These are phyloP conservation scores for Gymnobelideus leadbeateri DNA, from an alignment of 2,113 vertebrate species.

Conservation along the genomic window DNA sequence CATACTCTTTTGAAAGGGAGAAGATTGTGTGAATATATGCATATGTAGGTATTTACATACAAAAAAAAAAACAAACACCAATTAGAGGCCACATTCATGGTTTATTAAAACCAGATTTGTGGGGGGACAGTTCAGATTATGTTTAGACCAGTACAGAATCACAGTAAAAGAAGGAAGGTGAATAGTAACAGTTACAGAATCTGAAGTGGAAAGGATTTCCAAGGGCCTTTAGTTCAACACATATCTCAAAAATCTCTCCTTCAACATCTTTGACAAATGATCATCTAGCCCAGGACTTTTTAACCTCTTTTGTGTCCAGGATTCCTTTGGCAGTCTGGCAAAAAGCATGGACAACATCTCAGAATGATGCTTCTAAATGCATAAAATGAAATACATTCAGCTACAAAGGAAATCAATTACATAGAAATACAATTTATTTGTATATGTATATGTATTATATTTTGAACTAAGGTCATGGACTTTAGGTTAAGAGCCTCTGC, in stretches of 20 bases:
- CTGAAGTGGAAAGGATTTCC: neutral
- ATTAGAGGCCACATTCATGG: neutral
- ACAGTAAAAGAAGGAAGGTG: neutral
- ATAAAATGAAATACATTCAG: neutral
- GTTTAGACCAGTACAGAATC: neutral
- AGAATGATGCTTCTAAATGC: neutral
- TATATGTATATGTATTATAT: neutral
- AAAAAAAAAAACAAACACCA: neutral
- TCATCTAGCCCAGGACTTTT: neutral
- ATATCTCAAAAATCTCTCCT: neutral
- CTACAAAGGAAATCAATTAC: neutral
- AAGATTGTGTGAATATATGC: neutral
- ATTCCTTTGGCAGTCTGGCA: neutral
- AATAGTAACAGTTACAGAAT: neutral
- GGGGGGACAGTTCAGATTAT: neutral
- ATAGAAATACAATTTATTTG: neutral
- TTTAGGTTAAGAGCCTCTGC: neutral
- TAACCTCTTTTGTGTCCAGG: neutral
- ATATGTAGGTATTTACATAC: neutral
- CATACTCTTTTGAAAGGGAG: neutral
- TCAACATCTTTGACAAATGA: neutral
- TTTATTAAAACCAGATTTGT: neutral
- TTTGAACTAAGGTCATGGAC: neutral
- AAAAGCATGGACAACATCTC: neutral
- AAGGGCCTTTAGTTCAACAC: neutral